These are phyloP conservation scores for Atopsyche davidsoni DNA, from an alignment of 1,140 invertebrate species.

Conservation along the genomic window DNA sequence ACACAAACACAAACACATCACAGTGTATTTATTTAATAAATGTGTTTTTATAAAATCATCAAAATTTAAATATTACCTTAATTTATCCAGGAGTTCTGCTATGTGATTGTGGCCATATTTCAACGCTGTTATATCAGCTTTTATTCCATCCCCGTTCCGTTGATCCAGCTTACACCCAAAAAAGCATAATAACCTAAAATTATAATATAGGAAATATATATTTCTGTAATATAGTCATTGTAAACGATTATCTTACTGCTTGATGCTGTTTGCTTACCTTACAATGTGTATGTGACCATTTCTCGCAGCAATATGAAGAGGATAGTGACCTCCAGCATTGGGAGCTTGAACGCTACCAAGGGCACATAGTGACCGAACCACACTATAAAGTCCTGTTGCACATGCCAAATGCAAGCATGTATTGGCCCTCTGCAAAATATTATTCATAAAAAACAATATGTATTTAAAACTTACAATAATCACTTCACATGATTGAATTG, in stretches of 20 bases:
- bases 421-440: constrained; percentile 59
- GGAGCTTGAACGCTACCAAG: constrained; percentile 66
- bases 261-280: constrained; percentile 45
- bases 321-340: constrained; percentile 62
- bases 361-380: constrained; percentile 70
- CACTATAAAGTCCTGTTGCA: constrained; percentile 58
- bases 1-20: background rate
- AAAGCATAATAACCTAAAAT: constrained; percentile 62
- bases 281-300: constrained; percentile 71
- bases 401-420: constrained; percentile 70
- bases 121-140: constrained; percentile 75
- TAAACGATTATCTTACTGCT: too few relatives aligned
- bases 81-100: constrained; percentile 62
- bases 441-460: constrained; percentile 4
- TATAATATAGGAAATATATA: constrained; percentile 6
- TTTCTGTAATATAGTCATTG: constrained; percentile 8
- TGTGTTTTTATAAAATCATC: background rate
- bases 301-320: constrained; percentile 69
- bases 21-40: constrained; percentile 1
- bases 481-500: constrained; percentile 6
- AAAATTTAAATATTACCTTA: constrained; percentile 47
- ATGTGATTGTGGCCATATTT: constrained; percentile 73
- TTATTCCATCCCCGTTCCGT: constrained; percentile 66
- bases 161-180: constrained; percentile 65
- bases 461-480: constrained; percentile 12